Evolutionary conservation across 2,888 invertebrate species (phyloP).

Genomic region (Drosophila prostipennis): DNA sequence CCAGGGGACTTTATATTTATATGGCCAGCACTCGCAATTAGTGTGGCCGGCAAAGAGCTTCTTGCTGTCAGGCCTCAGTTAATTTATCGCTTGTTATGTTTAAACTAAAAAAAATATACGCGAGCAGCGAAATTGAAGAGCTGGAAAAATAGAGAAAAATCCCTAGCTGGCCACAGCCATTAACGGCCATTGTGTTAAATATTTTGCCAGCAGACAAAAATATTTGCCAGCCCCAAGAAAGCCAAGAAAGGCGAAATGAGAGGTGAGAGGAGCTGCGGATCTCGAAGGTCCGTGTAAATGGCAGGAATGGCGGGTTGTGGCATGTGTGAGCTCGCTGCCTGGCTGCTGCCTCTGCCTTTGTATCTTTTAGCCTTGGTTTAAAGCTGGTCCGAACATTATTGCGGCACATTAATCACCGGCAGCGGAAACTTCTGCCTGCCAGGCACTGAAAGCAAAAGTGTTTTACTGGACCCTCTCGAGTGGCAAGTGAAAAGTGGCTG

Average conservation of each 20-base stretch:
- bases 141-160: slow-evolving; percentile 42
- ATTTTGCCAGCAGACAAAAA: slow-evolving; percentile 71
- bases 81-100: slow-evolving; percentile 76
- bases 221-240: slow-evolving; percentile 69
- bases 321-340: too few species aligned
- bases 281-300: slow-evolving; percentile 29
- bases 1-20: slow-evolving; percentile 61
- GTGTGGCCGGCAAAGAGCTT: slow-evolving; percentile 65
- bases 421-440: slow-evolving; percentile 62
- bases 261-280: slow-evolving; percentile 19
- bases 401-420: slow-evolving; percentile 71
- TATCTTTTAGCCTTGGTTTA: slow-evolving; percentile 66
- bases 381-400: slow-evolving; percentile 69
- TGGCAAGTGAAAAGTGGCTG: slow-evolving; percentile 30
- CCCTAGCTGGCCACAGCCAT: slow-evolving; percentile 58
- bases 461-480: slow-evolving; percentile 64
- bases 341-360: slow-evolving; percentile 19
- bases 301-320: slow-evolving; percentile 42
- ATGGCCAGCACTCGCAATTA: slow-evolving; percentile 65
- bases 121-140: slow-evolving; percentile 35
- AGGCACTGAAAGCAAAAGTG: slow-evolving; percentile 70
- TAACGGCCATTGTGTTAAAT: slow-evolving; percentile 72
- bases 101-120: slow-evolving; percentile 56
- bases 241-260: slow-evolving; percentile 14
- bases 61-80: slow-evolving; percentile 55